A percentile compares a stretch with the other conserved stretches of the same genome.
These are phyloP conservation scores for Chromoteleia sp. DNA, from an alignment of 2,888 invertebrate species.

Conservation along the genomic window DNA sequence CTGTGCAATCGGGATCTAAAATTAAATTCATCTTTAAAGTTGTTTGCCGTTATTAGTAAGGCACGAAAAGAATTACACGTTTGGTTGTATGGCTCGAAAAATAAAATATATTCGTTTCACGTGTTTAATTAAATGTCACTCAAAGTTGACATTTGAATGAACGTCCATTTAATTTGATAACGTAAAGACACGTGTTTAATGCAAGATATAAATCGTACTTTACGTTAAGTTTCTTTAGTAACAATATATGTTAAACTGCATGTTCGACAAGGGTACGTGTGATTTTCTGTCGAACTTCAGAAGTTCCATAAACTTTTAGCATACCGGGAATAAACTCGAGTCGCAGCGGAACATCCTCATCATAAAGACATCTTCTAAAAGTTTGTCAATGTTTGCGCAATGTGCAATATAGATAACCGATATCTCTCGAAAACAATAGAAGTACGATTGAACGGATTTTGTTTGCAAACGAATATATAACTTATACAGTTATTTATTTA, in stretches of 20 bases:
- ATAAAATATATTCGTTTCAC: not conserved
- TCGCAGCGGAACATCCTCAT: slow-evolving; percentile 8
- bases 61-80: not conserved
- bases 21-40: too few species aligned
- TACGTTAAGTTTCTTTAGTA: slow-evolving; percentile 15
- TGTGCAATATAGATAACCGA: slow-evolving; percentile 3
- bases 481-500: not conserved
- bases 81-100: not conserved
- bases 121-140: not conserved
- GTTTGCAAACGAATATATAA: not conserved
- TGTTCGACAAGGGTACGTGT: slow-evolving; percentile 7
- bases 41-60: too few species aligned
- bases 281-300: slow-evolving; percentile 31
- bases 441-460: slow-evolving; percentile 1
- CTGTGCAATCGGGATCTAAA: too few species aligned
- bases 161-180: slow-evolving; percentile 1
- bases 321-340: slow-evolving; percentile 19
- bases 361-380: slow-evolving; percentile 24
- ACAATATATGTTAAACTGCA: slow-evolving; percentile 25
- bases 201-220: not conserved
- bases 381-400: slow-evolving; percentile 20
- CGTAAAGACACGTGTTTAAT: slow-evolving; percentile 12
- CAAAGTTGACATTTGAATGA: not conserved
- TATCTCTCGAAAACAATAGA: slow-evolving; percentile 11
- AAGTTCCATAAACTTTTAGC: slow-evolving; percentile 35